A percentile compares a stretch with the other conserved stretches of the same genome.
phyloP scores from a whole-genome alignment of 2,888 invertebrate genomes.

The Pegoplata infirma region DNA sequence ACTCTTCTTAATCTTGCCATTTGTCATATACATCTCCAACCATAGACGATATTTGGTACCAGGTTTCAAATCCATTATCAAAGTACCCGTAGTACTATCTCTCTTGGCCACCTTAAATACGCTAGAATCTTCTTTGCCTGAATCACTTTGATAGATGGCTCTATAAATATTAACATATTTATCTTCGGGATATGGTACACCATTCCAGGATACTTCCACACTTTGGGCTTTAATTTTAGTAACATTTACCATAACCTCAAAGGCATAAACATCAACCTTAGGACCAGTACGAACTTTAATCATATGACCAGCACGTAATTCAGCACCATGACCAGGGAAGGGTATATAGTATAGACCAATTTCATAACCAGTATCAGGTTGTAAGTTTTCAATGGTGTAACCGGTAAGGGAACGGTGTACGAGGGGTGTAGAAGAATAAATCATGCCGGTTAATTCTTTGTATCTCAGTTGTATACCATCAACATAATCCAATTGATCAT shows the following conservation, averaged over 20 bases:
- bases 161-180: constrained; percentile 94
- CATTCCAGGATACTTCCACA: constrained; percentile 89
- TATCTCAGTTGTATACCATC: constrained; percentile 93
- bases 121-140: constrained; percentile 85
- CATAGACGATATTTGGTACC: constrained; percentile 91
- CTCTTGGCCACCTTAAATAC: constrained; percentile 87
- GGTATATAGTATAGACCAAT: constrained; percentile 91
- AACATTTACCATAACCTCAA: constrained; percentile 87
- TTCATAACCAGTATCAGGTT: constrained; percentile 88
- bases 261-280: constrained; percentile 87
- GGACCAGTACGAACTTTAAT: constrained; percentile 86
- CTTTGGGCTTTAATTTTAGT: constrained; percentile 87
- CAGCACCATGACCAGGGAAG: constrained; percentile 87
- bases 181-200: constrained; percentile 92
- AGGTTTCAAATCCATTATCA: constrained; percentile 85
- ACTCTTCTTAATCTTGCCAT: constrained; percentile 93
- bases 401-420: constrained; percentile 89
- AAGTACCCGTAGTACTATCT: constrained; percentile 83
- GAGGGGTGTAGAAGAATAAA: constrained; percentile 90
- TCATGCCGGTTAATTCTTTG: constrained; percentile 88
- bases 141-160: constrained; percentile 88
- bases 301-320: constrained; percentile 85
- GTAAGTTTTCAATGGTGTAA: constrained; percentile 87
- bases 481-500: constrained; percentile 89
- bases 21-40: constrained; percentile 93